These are phyloP conservation scores for Xiphophorus maculatus DNA, from an alignment of 2,113 vertebrate genomes.

Conservation along the genomic window DNA sequence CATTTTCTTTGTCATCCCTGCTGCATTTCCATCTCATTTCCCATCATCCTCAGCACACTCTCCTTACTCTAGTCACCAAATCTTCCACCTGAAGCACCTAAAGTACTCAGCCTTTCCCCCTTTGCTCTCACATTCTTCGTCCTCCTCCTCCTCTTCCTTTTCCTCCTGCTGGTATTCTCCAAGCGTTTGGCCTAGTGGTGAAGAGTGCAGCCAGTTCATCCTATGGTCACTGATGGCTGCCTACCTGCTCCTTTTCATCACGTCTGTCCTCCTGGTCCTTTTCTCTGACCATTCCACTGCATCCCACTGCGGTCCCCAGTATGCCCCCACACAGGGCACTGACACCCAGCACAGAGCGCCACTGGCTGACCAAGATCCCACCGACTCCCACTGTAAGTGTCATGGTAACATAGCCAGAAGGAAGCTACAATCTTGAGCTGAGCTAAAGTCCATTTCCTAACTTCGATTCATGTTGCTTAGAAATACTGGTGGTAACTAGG, in stretches of 20 bases:
- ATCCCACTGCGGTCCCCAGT: conserved; percentile 71
- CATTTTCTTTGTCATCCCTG: background rate
- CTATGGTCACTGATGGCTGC: conserved; percentile 74
- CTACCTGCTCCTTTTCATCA: conserved; percentile 80
- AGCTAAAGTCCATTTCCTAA: background rate
- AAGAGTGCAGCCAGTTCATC: conserved; percentile 78
- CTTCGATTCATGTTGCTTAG: too few relatives aligned
- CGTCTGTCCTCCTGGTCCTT: conserved; percentile 81
- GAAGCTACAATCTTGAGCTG: background rate
- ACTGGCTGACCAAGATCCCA: conserved; percentile 65
- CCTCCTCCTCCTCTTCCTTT: conserved; percentile 66
- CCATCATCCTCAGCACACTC: conserved; percentile 18
- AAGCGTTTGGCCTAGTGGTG: conserved; percentile 75
- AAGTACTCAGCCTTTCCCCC: conserved; percentile 10
- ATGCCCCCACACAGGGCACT: conserved; percentile 60
- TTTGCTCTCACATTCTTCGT: conserved; percentile 31
- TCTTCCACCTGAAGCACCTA: conserved; percentile 26
- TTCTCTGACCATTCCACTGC: conserved; percentile 78
- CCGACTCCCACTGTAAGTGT: conserved; percentile 84
- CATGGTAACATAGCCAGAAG: background rate
- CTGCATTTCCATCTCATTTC: too few relatives aligned
- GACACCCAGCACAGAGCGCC: conserved; percentile 47
- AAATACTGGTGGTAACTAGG: too few relatives aligned
- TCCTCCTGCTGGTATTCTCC: conserved; percentile 74
- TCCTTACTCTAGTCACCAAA: conserved; percentile 13